A percentile compares a stretch with the other conserved stretches of the same genome.
These are phyloP conservation scores for Sarcophaga bullata DNA, from an alignment of 1,140 invertebrate genomes.

Conservation along the genomic window DNA sequence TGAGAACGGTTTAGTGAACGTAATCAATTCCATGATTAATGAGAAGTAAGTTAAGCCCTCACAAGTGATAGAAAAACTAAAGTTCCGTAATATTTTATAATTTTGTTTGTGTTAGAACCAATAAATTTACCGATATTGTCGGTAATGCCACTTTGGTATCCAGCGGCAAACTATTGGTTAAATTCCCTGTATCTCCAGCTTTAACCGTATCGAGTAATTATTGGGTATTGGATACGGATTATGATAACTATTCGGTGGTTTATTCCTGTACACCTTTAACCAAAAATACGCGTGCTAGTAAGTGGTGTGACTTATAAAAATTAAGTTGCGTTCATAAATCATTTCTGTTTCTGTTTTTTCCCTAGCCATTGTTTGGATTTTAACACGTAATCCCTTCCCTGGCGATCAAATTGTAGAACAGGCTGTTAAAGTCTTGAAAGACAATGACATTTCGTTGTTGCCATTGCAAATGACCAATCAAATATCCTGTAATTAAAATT, in stretches of 20 bases:
- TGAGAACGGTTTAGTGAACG: slow-evolving; percentile 70
- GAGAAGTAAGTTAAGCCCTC: slow-evolving; percentile 29
- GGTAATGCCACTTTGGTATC: slow-evolving; percentile 30
- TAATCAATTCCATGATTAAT: slow-evolving; percentile 72
- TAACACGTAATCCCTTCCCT: slow-evolving; percentile 30
- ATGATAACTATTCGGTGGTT: slow-evolving; percentile 40
- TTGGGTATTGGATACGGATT: slow-evolving; percentile 44
- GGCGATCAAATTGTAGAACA: not conserved
- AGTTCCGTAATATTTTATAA: too few relatives aligned
- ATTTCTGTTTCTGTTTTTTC: not conserved
- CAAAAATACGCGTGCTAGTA: not conserved
- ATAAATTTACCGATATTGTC: slow-evolving; percentile 6
- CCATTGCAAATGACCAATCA: slow-evolving; percentile 31
- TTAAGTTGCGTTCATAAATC: slow-evolving; percentile 20
- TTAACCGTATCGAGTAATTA: slow-evolving; percentile 40
- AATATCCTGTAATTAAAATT: slow-evolving; percentile 25
- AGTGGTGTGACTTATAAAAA: not conserved
- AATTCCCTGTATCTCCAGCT: slow-evolving; percentile 30
- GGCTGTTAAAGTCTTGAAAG: not conserved
- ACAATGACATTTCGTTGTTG: slow-evolving; percentile 10
- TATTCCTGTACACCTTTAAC: slow-evolving; percentile 27
- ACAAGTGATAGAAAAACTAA: not conserved
- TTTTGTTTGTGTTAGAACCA: slow-evolving; percentile 1
- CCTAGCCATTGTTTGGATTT: slow-evolving; percentile 42
- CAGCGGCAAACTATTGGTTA: slow-evolving; percentile 37